Evolutionary conservation across 2,888 invertebrate species (phyloP), one percentile per base, ranked within the genome.

Genomic region (Melanophora roralis): DNA sequence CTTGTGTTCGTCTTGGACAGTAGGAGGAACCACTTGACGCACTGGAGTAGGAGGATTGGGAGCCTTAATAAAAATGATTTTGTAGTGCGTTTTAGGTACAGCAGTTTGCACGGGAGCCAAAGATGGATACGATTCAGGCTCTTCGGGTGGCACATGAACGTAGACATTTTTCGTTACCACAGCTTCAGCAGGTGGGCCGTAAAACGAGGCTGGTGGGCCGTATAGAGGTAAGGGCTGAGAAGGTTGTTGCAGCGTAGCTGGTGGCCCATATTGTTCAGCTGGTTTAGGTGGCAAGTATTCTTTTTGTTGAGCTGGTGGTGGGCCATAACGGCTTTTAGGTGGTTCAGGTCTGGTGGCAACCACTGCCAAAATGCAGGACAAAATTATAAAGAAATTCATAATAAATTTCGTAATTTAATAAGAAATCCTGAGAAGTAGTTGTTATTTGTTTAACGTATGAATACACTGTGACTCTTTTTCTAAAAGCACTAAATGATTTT

Each of bases 1-100:
- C 92, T 96, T 96, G 91, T 96, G 95, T 90, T 96, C 96, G 86
- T 96, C 95, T 89, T 95, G 96, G 27, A 94, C 94, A 84, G 95
- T 94, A 65, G 94, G 90, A 27, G 93, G 91, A 73, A 91, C 85
- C 53, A 91, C 88, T 76, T 91, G 91, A 34, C 89, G 91, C 68
- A 89, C 89, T 12, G 91, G 91, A 7, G 90, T 89, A 11, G 91
- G 91, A 65, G 91, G 90, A 75, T 90, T 90, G 19, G 92, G 92
- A 27, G 92, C 91, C 85, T 92, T 92, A 83, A 92, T 92, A 87
- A 92, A 92, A 78, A 92, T 91, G 83, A 92, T 92, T 85, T 92
- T 92, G 86, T 92, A 91, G 85, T 92, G 91, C 74, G 91, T 92
- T 83, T 91, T 91, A 32, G 91, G 91, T 53, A 90, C 89, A 8